A percentile compares a stretch with the other conserved stretches of the same genome.
phyloP scores from a whole-genome alignment of 2,113 vertebrate genomes.

The Cololabis saira region DNA sequence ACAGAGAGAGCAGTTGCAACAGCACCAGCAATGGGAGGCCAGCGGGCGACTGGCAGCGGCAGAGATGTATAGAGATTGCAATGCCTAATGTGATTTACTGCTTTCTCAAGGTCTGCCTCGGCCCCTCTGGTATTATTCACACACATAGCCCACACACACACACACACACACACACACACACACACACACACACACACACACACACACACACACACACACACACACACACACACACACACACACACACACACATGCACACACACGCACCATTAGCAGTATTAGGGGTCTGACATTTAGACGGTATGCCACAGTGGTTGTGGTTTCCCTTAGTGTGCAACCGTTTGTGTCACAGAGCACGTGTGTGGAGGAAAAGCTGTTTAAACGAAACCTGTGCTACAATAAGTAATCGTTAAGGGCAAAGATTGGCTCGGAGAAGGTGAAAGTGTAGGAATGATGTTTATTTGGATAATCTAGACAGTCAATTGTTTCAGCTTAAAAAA shows the following conservation, averaged over 20 bases:
- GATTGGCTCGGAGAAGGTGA: neutral
- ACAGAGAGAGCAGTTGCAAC: constrained; percentile 26
- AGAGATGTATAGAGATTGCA: constrained; percentile 62
- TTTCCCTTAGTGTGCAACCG: constrained; percentile 49
- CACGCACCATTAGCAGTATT: constrained; percentile 37
- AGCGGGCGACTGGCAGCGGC: constrained; percentile 39
- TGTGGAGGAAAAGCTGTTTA: neutral
- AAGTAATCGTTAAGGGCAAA: neutral
- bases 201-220: constrained; percentile 10
- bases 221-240: neutral
- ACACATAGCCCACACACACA: constrained; percentile 34
- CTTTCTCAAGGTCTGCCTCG: constrained; percentile 50
- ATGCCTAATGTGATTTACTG: constrained; percentile 70
- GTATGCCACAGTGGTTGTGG: constrained; percentile 55
- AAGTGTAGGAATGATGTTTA: neutral
- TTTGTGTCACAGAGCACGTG: neutral
- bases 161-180: constrained; percentile 2
- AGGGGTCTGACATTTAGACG: constrained; percentile 70
- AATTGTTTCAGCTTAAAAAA: no score
- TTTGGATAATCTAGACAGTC: neutral
- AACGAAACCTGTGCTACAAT: constrained; percentile 10
- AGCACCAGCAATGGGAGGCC: constrained; percentile 34
- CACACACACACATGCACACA: neutral
- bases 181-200: neutral
- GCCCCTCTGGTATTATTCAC: constrained; percentile 62